phyloP scores from a whole-genome alignment of 2,888 invertebrate genomes.

The Luffia ferchaultella region DNA sequence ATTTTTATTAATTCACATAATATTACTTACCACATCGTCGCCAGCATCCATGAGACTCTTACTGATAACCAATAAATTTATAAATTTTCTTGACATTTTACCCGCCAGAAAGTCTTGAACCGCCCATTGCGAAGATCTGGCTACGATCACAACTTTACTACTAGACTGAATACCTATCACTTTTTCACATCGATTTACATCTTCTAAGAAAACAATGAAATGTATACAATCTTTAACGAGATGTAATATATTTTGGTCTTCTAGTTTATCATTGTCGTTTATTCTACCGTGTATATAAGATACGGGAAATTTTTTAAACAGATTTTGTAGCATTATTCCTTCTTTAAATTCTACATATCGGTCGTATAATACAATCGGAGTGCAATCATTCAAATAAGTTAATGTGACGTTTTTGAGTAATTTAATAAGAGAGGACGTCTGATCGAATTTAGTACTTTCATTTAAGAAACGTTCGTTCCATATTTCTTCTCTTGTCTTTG shows the following conservation, averaged over 20 bases:
- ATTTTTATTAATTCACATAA: no score
- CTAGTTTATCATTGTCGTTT: slow-evolving; percentile 46
- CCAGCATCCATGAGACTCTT: slow-evolving; percentile 68
- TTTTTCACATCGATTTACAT: slow-evolving; percentile 65
- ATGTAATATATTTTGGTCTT: slow-evolving; percentile 46
- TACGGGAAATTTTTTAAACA: slow-evolving; percentile 64
- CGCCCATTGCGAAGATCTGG: slow-evolving; percentile 78
- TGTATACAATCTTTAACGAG: slow-evolving; percentile 63
- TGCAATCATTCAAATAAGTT: slow-evolving; percentile 70
- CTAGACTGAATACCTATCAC: slow-evolving; percentile 70
- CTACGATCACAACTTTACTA: slow-evolving; percentile 72
- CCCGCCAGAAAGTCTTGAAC: slow-evolving; percentile 74
- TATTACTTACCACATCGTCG: slow-evolving; percentile 46
- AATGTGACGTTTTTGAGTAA: slow-evolving; percentile 67
- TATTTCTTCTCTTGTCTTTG: slow-evolving; percentile 64
- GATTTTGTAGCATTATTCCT: slow-evolving; percentile 60
- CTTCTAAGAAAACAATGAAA: slow-evolving; percentile 73
- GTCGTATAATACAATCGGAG: slow-evolving; percentile 74
- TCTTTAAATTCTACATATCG: slow-evolving; percentile 61
- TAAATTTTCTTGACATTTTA: slow-evolving; percentile 68
- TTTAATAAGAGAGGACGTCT: slow-evolving; percentile 66
- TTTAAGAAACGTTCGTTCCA: slow-evolving; percentile 60
- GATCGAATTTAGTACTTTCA: slow-evolving; percentile 40
- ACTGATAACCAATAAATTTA: slow-evolving; percentile 75
- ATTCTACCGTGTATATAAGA: slow-evolving; percentile 71